phyloP scores from a whole-genome alignment of 2,888 invertebrate species.

The Oeneis ivallda region DNA sequence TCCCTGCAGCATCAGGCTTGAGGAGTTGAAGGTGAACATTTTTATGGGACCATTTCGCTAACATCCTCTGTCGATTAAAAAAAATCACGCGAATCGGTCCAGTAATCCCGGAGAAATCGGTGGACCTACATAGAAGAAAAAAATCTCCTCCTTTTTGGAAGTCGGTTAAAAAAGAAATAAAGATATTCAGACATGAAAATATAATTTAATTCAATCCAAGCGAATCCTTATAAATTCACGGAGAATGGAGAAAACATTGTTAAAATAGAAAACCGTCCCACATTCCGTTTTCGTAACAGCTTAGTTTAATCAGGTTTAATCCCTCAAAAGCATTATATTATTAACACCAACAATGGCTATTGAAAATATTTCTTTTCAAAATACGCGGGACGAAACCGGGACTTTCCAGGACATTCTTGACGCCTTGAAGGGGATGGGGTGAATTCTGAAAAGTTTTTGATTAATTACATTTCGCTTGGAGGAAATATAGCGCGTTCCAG shows the following conservation, averaged over 20 bases:
- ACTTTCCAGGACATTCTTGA: slow-evolving; percentile 38
- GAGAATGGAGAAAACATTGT: background rate
- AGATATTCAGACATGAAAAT: background rate
- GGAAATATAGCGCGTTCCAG: slow-evolving; percentile 69
- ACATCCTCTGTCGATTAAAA: no score
- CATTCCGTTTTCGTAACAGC: slow-evolving; percentile 6
- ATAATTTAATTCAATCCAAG: background rate
- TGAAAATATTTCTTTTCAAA: slow-evolving; percentile 37
- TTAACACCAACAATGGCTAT: slow-evolving; percentile 33
- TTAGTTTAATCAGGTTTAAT: slow-evolving; percentile 23
- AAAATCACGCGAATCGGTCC: no score
- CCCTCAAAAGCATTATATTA: slow-evolving; percentile 17
- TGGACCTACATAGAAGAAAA: no score
- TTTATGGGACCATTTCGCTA: no score
- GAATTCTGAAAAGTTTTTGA: slow-evolving; percentile 72
- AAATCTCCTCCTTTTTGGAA: no score
- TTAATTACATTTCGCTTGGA: slow-evolving; percentile 76
- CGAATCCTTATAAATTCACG: background rate
- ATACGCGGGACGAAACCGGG: slow-evolving; percentile 36
- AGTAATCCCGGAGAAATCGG: no score
- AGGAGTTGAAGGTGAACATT: no score
- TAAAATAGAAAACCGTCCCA: slow-evolving; percentile 5
- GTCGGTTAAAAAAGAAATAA: background rate
- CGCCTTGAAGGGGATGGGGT: slow-evolving; percentile 33
- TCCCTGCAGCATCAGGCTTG: no score